Evolutionary conservation across 1,140 invertebrate species (phyloP).

Genomic region (Condylostylus longicornis): DNA sequence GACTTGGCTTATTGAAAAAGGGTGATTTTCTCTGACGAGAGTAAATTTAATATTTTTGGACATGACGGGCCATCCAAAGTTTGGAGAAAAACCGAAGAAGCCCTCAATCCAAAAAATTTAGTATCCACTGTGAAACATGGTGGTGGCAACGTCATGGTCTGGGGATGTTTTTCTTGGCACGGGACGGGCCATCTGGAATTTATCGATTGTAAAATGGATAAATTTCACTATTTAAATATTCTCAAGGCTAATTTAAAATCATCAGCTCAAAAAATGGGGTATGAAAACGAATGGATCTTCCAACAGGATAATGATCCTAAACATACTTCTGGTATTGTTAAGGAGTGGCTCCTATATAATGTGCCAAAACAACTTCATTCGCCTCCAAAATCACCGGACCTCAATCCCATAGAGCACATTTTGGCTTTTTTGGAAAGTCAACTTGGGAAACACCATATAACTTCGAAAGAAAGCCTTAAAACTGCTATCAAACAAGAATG

Average conservation of each 20-base stretch:
- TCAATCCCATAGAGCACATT: conserved; percentile 13
- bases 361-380: conserved; percentile 10
- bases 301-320: conserved; percentile 28
- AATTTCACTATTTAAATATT: conserved; percentile 10
- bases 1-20: conserved; percentile 6
- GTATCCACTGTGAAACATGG: conserved; percentile 27
- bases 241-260: conserved; percentile 10
- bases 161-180: conserved; percentile 18
- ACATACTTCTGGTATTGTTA: conserved; percentile 13
- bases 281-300: conserved; percentile 1
- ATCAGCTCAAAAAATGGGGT: conserved; percentile 10
- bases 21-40: conserved; percentile 15
- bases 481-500: conserved; percentile 10
- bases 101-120: conserved; percentile 7
- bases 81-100: conserved; percentile 8
- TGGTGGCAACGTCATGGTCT: conserved; percentile 23
- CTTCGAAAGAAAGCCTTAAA: conserved; percentile 4
- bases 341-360: conserved; percentile 14
- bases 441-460: not conserved
- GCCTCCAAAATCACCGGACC: conserved; percentile 17
- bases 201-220: conserved; percentile 14
- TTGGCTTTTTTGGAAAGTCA: conserved; percentile 13
- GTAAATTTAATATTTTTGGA: conserved; percentile 14
- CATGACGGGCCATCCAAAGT: conserved; percentile 5
- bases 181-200: conserved; percentile 16